Percentiles rank a stretch among this genome's conserved stretches.
Evolutionary conservation across 2,113 vertebrate species (phyloP).

Genomic region (Sialia sialis): DNA sequence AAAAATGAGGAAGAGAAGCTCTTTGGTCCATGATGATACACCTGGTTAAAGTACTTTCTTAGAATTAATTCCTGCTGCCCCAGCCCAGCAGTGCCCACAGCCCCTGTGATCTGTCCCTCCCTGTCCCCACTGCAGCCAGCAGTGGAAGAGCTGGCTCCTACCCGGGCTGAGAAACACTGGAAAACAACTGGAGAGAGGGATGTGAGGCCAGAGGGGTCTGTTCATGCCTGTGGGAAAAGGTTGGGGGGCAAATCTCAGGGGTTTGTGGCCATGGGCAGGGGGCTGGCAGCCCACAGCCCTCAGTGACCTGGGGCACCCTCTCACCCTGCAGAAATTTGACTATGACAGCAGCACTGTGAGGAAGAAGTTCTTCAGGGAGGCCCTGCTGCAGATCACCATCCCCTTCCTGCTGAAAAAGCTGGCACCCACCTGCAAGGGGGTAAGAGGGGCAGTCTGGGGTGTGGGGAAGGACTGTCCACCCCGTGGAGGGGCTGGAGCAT

Average conservation of each 20-base stretch:
- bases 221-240: fast-evolving
- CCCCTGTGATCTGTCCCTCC: too few species aligned
- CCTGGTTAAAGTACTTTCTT: too few species aligned
- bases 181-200: background rate
- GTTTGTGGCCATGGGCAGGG: fast-evolving
- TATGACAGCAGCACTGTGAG: constrained; percentile 95
- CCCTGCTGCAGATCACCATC: constrained; percentile 93
- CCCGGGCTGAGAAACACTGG: fast-evolving
- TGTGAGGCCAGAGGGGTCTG: background rate
- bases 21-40: too few species aligned
- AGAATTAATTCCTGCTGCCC: too few species aligned
- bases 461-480: fast-evolving
- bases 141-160: background rate
- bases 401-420: constrained; percentile 95
- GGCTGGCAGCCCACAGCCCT: background rate
- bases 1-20: too few species aligned
- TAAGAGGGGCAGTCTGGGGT: constrained; percentile 12
- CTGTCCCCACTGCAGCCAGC: background rate
- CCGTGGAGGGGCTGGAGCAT: background rate
- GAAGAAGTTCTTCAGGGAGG: constrained; percentile 95
- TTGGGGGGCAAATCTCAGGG: fast-evolving
- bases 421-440: constrained; percentile 80
- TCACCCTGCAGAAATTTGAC: constrained; percentile 83
- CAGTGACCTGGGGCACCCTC: fast-evolving
- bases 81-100: too few species aligned